Percentiles rank a stretch among this genome's conserved stretches.
These are phyloP conservation scores for Tolmerus cingulatus DNA, from an alignment of 2,888 invertebrate genomes.

Conservation along the genomic window DNA sequence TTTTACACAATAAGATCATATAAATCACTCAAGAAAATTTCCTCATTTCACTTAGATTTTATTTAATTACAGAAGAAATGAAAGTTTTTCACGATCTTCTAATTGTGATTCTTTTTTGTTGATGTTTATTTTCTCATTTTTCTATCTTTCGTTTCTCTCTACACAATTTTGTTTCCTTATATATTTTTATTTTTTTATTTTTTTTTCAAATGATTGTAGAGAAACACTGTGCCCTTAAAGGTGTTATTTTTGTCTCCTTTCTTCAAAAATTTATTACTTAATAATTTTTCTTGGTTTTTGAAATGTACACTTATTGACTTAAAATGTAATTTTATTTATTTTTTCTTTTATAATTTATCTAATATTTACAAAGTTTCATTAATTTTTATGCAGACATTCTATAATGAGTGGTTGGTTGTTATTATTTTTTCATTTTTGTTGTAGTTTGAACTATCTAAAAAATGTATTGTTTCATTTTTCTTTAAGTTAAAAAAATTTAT, in stretches of 20 bases:
- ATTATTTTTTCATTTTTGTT: background rate
- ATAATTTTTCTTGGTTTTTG: background rate
- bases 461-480: slow-evolving; percentile 27
- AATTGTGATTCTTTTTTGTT: background rate
- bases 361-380: slow-evolving; percentile 19
- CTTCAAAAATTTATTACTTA: background rate
- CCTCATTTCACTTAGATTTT: slow-evolving; percentile 30
- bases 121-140: background rate
- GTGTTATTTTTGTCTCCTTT: background rate
- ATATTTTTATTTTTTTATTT: background rate
- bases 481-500: slow-evolving; percentile 12
- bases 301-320: slow-evolving; percentile 9
- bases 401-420: slow-evolving; percentile 26
- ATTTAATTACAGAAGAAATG: slow-evolving; percentile 25
- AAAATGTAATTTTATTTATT: slow-evolving; percentile 28
- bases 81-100: background rate
- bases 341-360: slow-evolving; percentile 39
- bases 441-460: slow-evolving; percentile 47
- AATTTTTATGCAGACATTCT: slow-evolving; percentile 26
- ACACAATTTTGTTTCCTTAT: background rate
- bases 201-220: background rate
- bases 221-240: background rate
- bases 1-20: slow-evolving; percentile 49
- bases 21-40: slow-evolving; percentile 48
- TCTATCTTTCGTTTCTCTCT: background rate